These are phyloP conservation scores for Andrena haemorrhoa DNA, from an alignment of 2,888 invertebrate genomes.

Conservation along the genomic window DNA sequence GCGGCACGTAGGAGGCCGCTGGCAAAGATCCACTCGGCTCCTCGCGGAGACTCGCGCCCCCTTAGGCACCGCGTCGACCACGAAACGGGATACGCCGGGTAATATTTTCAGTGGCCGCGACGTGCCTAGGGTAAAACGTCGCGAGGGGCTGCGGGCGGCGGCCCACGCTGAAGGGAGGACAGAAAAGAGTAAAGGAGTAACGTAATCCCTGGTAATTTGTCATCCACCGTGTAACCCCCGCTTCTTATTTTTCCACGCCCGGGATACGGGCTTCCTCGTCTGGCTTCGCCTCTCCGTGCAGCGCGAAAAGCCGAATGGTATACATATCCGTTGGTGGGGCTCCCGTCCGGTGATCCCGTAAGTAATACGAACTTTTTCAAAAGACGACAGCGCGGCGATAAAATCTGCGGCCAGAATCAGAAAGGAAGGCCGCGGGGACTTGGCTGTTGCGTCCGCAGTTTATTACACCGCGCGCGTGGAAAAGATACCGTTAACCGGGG, in stretches of 20 bases:
- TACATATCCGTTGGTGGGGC: constrained; percentile 17
- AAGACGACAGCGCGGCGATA: neutral
- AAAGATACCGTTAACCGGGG: too few species aligned
- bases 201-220: constrained; percentile 78
- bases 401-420: neutral
- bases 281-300: constrained; percentile 20
- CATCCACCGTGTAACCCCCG: constrained; percentile 69
- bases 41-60: constrained; percentile 28
- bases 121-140: constrained; percentile 53
- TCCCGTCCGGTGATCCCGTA: constrained; percentile 11
- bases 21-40: constrained; percentile 41
- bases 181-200: constrained; percentile 55
- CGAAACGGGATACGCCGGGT: constrained; percentile 60
- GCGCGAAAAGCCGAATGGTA: constrained; percentile 64
- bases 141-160: constrained; percentile 26
- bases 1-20: constrained; percentile 2
- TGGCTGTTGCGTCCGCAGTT: too few species aligned
- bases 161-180: constrained; percentile 6
- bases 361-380: constrained; percentile 6
- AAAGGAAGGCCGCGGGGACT: neutral
- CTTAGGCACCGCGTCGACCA: constrained; percentile 40
- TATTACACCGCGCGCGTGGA: too few species aligned
- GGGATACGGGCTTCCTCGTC: constrained; percentile 46
- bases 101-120: constrained; percentile 67
- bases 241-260: constrained; percentile 74